phyloP scores from a whole-genome alignment of 2,113 vertebrate species.

The Rattus norvegicus region DNA sequence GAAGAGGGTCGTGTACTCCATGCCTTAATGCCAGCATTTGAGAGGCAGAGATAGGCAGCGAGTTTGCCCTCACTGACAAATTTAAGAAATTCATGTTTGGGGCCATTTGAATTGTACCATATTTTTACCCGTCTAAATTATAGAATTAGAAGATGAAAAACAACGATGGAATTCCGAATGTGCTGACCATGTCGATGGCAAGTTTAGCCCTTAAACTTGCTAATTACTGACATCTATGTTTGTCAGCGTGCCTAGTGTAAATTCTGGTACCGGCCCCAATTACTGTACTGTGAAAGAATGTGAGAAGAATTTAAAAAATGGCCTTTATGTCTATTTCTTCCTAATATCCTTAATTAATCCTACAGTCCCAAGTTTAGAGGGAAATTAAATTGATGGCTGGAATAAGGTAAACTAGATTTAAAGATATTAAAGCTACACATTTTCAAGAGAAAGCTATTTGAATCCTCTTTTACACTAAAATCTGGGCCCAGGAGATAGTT shows the following conservation, averaged over 20 bases:
- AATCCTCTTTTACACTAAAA: background rate
- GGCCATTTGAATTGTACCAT: background rate
- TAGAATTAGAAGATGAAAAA: background rate
- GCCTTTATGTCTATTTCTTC: background rate
- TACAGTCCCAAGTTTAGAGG: background rate
- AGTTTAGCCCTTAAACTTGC: constrained; percentile 30
- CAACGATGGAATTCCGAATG: constrained; percentile 19
- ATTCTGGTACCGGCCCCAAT: constrained; percentile 39
- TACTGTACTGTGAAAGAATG: background rate
- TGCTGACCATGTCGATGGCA: constrained; percentile 25
- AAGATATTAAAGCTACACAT: background rate
- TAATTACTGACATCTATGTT: constrained; percentile 48
- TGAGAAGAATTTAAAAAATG: constrained; percentile 9
- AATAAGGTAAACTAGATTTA: background rate
- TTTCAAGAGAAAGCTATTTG: background rate
- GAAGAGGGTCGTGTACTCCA: too few relatives aligned
- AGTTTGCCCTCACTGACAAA: background rate
- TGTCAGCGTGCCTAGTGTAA: background rate
- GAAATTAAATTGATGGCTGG: background rate
- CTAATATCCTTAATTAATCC: constrained; percentile 48
- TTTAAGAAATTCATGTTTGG: background rate
- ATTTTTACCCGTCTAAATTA: background rate
- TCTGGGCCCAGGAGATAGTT: background rate
- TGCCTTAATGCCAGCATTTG: too few relatives aligned
- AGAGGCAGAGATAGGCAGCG: too few relatives aligned